Conservation (phyloP, 2,797 vertebrate species). For the Neosilurus hyrtlii region DNA sequence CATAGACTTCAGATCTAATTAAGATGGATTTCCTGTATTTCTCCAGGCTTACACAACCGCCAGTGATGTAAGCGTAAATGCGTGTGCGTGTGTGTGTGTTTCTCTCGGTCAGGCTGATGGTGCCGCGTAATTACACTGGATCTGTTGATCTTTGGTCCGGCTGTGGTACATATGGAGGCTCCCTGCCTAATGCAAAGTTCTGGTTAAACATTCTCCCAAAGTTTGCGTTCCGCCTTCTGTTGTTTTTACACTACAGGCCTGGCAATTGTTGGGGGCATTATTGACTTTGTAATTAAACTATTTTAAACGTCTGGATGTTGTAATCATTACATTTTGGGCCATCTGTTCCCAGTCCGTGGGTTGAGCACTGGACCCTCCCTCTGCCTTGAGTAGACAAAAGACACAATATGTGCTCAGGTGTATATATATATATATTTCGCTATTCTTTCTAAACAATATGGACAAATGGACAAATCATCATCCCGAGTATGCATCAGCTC, state of each 20-base stretch:
- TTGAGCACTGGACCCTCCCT: slow-evolving; percentile 73
- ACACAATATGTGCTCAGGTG: slow-evolving; percentile 31
- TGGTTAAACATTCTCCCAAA: slow-evolving; percentile 98
- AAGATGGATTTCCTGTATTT: background rate
- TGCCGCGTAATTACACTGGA: slow-evolving; percentile 52
- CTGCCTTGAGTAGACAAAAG: slow-evolving; percentile 71
- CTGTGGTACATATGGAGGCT: slow-evolving; percentile 68
- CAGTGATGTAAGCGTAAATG: background rate
- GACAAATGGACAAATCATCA: slow-evolving; percentile 42
- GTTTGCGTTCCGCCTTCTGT: slow-evolving; percentile 97
- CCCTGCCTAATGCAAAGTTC: slow-evolving; percentile 88
- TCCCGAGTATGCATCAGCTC: slow-evolving; percentile 29
- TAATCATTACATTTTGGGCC: slow-evolving; percentile 95
- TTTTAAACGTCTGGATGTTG: slow-evolving; percentile 97
- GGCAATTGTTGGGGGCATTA: slow-evolving; percentile 90
- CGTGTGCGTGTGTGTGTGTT: background rate
- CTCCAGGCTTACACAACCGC: background rate
- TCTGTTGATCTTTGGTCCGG: slow-evolving; percentile 71
- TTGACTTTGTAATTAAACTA: slow-evolving; percentile 99
- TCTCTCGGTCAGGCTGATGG: slow-evolving; percentile 23
- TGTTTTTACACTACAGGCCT: slow-evolving; percentile 94
- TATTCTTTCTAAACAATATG: slow-evolving; percentile 46
- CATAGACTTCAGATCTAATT: background rate
- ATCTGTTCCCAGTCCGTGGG: slow-evolving; percentile 85
- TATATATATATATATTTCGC: slow-evolving; percentile 46